phyloP scores from a whole-genome alignment of 2,113 vertebrate species.

The Heterotilapia buettikoferi region DNA sequence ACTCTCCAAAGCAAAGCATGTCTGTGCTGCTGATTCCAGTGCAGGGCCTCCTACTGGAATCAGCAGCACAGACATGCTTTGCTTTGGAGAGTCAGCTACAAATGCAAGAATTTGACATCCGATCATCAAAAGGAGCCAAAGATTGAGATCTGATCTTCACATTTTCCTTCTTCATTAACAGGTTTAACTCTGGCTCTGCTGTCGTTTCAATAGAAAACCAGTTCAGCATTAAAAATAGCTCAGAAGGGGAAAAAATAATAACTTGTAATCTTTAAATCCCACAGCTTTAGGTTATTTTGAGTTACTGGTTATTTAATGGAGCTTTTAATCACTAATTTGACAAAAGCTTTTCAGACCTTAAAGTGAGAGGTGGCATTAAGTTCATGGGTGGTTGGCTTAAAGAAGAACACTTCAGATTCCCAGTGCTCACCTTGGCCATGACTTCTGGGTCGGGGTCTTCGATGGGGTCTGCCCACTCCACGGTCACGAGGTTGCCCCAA shows the following conservation, averaged over 20 bases:
- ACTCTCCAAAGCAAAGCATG: too few species aligned
- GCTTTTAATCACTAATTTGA: background rate
- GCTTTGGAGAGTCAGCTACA: background rate
- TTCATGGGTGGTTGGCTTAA: background rate
- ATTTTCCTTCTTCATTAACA: background rate
- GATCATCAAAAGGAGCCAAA: background rate
- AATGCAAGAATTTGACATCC: background rate
- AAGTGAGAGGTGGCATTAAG: background rate
- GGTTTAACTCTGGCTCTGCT: background rate
- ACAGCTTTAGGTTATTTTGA: background rate
- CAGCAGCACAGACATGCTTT: background rate
- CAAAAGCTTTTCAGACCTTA: background rate
- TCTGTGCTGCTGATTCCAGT: too few species aligned
- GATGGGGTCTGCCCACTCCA: constrained; percentile 98
- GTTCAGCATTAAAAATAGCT: background rate
- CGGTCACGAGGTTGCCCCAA: constrained; percentile 95
- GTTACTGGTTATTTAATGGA: background rate
- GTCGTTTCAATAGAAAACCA: background rate
- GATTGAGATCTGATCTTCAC: background rate
- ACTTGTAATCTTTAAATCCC: background rate
- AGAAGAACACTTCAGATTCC: background rate
- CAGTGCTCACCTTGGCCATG: constrained; percentile 88
- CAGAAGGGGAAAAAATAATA: background rate
- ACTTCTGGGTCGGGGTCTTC: constrained; percentile 98
- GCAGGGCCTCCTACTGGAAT: background rate